Conservation (phyloP, 2,113 vertebrate genomes). For the Myrmecobius fasciatus region DNA sequence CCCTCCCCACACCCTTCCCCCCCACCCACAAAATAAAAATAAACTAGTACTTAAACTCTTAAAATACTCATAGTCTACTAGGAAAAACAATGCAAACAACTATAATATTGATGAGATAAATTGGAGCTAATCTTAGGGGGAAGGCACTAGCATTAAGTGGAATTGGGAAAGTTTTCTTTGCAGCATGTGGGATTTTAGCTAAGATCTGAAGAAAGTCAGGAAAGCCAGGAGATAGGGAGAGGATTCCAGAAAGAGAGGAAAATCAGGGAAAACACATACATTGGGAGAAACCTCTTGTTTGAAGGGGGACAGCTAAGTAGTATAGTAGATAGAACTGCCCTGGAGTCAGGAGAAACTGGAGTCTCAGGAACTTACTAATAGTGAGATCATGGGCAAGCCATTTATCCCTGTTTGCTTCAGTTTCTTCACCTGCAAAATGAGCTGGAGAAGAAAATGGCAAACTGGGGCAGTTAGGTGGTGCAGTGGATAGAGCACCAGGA, state of each 20-base stretch:
- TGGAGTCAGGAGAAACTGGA: too few species aligned
- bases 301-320: too few species aligned
- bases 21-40: too few species aligned
- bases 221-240: neutral
- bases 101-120: neutral
- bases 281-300: neutral
- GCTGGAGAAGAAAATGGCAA: too few species aligned
- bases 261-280: neutral
- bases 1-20: too few species aligned
- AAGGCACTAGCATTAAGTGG: neutral
- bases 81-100: neutral
- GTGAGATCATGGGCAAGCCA: too few species aligned
- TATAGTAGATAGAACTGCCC: too few species aligned
- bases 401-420: too few species aligned
- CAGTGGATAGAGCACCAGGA: too few species aligned
- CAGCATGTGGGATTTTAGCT: neutral
- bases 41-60: neutral
- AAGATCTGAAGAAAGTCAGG: neutral
- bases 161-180: neutral
- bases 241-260: neutral
- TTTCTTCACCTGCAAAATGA: too few species aligned
- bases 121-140: neutral
- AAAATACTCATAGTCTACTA: neutral
- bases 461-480: too few species aligned
- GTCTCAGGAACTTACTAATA: too few species aligned